A percentile compares a stretch with the other conserved stretches of the same genome.
phyloP scores from a whole-genome alignment of 2,888 invertebrate genomes.

The Ecliptopera silaceata region DNA sequence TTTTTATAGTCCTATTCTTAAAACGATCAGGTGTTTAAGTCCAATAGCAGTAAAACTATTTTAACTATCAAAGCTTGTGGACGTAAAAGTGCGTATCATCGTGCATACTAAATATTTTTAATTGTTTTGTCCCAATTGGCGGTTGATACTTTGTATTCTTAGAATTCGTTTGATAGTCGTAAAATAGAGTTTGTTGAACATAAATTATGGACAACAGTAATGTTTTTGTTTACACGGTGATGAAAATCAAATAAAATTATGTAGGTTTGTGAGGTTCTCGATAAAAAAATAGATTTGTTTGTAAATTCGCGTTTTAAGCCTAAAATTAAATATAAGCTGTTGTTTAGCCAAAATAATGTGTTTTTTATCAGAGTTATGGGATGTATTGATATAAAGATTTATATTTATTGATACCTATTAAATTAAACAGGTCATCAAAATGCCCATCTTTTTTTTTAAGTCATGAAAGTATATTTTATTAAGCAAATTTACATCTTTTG shows the following conservation, averaged over 20 bases:
- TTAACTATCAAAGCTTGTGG: constrained; percentile 67
- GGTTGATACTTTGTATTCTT: constrained; percentile 62
- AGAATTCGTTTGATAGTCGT: constrained; percentile 51
- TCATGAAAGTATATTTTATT: no score
- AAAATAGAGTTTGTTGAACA: constrained; percentile 47
- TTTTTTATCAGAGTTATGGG: neutral
- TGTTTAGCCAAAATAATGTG: neutral
- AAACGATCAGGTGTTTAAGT: neutral
- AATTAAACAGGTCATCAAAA: no score
- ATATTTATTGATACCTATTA: neutral
- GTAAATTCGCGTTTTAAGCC: neutral
- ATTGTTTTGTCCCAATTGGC: constrained; percentile 58
- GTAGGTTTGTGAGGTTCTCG: constrained; percentile 1
- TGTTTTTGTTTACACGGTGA: constrained; percentile 41
- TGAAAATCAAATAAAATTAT: constrained; percentile 13
- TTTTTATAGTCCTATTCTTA: neutral
- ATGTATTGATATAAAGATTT: neutral
- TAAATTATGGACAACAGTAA: constrained; percentile 41
- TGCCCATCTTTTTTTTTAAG: no score
- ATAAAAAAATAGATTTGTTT: constrained; percentile 2
- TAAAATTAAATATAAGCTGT: neutral
- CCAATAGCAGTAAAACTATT: constrained; percentile 48
- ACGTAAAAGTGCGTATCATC: constrained; percentile 54
- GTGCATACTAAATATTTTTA: constrained; percentile 75
- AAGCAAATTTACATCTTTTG: no score